Evolutionary conservation across 2,888 invertebrate genomes (phyloP).

Genomic region (Tromatobia lineatoria): DNA sequence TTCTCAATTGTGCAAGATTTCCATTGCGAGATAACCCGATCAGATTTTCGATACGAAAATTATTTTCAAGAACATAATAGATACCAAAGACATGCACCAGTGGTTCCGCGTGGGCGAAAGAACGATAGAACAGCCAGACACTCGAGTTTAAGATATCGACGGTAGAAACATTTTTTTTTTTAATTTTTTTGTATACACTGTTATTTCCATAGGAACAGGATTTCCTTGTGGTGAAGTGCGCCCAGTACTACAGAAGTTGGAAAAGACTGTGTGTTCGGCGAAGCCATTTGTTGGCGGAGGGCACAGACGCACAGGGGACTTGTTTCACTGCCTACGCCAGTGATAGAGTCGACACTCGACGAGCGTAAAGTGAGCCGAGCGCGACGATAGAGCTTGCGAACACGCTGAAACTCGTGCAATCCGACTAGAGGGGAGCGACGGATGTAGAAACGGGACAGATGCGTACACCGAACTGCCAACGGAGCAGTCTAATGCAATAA

Average conservation of each 20-base stretch:
- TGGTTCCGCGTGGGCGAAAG: slow-evolving; percentile 54
- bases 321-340: slow-evolving; percentile 77
- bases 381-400: slow-evolving; percentile 49
- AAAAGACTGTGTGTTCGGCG: background rate
- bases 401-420: slow-evolving; percentile 40
- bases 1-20: slow-evolving; percentile 47
- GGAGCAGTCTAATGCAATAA: slow-evolving; percentile 81
- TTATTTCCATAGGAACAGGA: slow-evolving; percentile 60
- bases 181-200: background rate
- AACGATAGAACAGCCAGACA: slow-evolving; percentile 38
- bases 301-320: slow-evolving; percentile 48
- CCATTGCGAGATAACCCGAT: slow-evolving; percentile 59
- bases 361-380: slow-evolving; percentile 74
- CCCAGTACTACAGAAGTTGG: background rate
- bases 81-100: slow-evolving; percentile 37
- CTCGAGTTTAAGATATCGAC: slow-evolving; percentile 61
- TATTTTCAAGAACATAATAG: slow-evolving; percentile 51
- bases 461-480: slow-evolving; percentile 67
- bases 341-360: slow-evolving; percentile 75
- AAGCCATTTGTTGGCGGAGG: slow-evolving; percentile 9
- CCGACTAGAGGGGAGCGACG: slow-evolving; percentile 70
- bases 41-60: slow-evolving; percentile 62
- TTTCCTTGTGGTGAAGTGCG: slow-evolving; percentile 36
- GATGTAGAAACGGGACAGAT: slow-evolving; percentile 72
- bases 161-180: slow-evolving; percentile 27